Percentiles rank a stretch among this genome's conserved stretches.
Conservation (phyloP, 2,797 vertebrate genomes). For the Micrastur ruficollis region DNA sequence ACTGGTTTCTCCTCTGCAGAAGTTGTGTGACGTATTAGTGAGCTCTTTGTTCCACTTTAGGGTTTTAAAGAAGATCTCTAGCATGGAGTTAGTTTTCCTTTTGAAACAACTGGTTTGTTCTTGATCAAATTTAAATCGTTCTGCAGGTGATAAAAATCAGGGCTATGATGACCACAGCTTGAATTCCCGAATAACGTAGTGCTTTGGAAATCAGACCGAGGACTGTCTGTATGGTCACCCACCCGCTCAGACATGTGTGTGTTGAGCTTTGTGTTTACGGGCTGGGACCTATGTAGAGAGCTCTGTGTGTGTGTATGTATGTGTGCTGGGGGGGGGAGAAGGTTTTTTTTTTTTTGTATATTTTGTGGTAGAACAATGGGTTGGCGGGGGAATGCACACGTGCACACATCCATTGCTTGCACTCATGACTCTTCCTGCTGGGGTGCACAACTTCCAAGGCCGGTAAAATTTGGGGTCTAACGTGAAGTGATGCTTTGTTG, state of each 20-base stretch:
- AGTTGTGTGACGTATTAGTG: accelerated
- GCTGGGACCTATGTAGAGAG: background rate
- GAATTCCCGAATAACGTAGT: background rate
- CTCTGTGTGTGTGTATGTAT: background rate
- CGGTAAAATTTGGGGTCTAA: background rate
- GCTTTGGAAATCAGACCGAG: background rate
- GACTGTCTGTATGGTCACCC: background rate
- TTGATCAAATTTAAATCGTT: background rate
- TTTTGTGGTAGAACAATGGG: background rate
- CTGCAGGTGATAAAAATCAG: background rate
- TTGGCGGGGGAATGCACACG: background rate
- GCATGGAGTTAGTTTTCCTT: background rate
- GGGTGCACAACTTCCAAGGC: background rate
- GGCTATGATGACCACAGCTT: background rate
- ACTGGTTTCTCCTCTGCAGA: background rate
- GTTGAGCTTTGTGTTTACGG: background rate
- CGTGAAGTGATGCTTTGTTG: background rate
- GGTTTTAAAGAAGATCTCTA: background rate
- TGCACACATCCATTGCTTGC: background rate
- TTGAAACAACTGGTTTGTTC: background rate
- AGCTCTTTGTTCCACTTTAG: background rate
- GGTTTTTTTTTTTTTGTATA: background rate
- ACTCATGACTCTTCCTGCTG: background rate
- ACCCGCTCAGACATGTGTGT: accelerated
- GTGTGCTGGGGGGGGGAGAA: background rate